Percentiles rank a stretch among this genome's conserved stretches.
Conservation (phyloP, 2,888 invertebrate genomes). For the Orthonychiurus folsomi region DNA sequence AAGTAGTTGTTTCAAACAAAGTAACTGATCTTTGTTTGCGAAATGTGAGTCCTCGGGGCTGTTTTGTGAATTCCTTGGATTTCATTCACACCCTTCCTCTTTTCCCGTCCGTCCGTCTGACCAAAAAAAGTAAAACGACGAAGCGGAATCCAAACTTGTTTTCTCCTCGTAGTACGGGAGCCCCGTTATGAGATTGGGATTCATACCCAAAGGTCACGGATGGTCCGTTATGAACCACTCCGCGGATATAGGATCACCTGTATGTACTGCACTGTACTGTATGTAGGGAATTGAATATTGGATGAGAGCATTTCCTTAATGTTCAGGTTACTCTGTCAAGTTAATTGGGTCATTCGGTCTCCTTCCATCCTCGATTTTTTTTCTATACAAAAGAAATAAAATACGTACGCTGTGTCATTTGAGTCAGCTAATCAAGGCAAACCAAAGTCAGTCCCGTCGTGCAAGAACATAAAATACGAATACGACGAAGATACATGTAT, state of each 20-base stretch:
- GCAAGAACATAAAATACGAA: too few relatives aligned
- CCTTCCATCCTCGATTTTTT: not conserved
- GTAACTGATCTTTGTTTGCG: too few relatives aligned
- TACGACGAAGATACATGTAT: too few relatives aligned
- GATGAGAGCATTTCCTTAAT: constrained; percentile 13
- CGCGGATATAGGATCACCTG: too few relatives aligned
- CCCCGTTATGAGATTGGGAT: not conserved
- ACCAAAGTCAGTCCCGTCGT: too few relatives aligned
- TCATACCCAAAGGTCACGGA: not conserved
- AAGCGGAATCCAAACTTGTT: not conserved
- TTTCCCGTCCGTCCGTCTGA: not conserved
- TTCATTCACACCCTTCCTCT: not conserved
- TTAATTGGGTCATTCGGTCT: constrained; percentile 12
- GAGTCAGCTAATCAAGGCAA: too few relatives aligned
- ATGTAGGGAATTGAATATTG: too few relatives aligned
- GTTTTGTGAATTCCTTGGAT: not conserved
- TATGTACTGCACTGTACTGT: too few relatives aligned
- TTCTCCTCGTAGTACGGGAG: not conserved
- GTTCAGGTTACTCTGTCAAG: constrained; percentile 15
- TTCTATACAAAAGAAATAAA: too few relatives aligned
- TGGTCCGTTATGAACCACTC: constrained; percentile 1
- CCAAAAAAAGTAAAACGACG: not conserved
- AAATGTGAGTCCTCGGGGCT: too few relatives aligned
- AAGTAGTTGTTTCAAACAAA: too few relatives aligned
- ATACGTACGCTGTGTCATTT: not conserved